These are phyloP conservation scores for Bhutanitis thaidina DNA, from an alignment of 2,888 invertebrate genomes.

Conservation along the genomic window DNA sequence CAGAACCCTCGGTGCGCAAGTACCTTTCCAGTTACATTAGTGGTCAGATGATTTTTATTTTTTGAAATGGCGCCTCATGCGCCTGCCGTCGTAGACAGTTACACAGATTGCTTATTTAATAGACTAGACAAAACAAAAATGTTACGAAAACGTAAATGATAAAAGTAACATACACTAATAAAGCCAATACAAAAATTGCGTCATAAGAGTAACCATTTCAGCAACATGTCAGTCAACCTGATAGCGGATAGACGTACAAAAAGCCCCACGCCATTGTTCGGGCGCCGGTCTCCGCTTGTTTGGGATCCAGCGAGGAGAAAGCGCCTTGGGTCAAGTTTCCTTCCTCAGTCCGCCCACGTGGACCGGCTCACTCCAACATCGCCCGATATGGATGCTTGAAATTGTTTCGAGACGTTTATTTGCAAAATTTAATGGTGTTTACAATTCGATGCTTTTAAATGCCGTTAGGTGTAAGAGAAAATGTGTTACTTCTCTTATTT, in stretches of 20 bases:
- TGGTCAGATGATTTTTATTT: too few relatives aligned
- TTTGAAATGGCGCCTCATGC: too few relatives aligned
- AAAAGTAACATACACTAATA: too few relatives aligned
- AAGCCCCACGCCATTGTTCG: not conserved
- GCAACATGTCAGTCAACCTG: conserved; percentile 2
- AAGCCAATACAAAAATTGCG: too few relatives aligned
- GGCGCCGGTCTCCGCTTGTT: not conserved
- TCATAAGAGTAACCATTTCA: too few relatives aligned
- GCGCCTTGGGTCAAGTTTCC: conserved; percentile 8
- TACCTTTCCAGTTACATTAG: too few relatives aligned
- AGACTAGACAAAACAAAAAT: too few relatives aligned
- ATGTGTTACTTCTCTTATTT: too few relatives aligned
- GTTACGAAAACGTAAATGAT: too few relatives aligned
- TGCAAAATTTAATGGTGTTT: conserved; percentile 5
- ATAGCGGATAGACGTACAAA: not conserved
- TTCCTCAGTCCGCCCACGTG: conserved; percentile 11
- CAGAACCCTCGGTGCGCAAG: too few relatives aligned
- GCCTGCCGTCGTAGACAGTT: too few relatives aligned
- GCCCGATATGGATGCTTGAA: conserved; percentile 7
- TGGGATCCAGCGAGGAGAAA: conserved; percentile 4
- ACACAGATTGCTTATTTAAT: too few relatives aligned
- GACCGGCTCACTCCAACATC: not conserved
- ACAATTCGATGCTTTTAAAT: not conserved
- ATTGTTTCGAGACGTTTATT: not conserved
- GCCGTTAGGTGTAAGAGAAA: not conserved